Base-by-base conservation (phyloP, 1,140 invertebrate species). In the Caenorhabditis latens region DNA sequence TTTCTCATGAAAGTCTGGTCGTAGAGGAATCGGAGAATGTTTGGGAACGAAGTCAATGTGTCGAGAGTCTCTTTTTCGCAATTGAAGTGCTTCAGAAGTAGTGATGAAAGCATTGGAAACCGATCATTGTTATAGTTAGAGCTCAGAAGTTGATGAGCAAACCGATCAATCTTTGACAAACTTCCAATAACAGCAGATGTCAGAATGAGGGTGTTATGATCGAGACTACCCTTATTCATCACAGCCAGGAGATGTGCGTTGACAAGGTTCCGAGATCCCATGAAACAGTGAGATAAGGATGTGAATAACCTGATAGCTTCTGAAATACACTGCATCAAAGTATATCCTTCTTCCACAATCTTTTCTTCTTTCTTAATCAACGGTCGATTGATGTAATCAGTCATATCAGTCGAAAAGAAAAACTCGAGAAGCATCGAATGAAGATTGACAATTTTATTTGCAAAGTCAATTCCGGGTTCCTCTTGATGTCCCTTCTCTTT, bases 1-100 rank as follows among this genome's bases (percentile, higher is more conserved):
- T 88, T 89, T 84, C 14, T 89, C 61, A 53, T 87, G 86, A 91
- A 91, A 11, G 91, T 87, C 14, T 91, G 67, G 57, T 92, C 88
- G 61, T 90, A 91, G 1, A 91, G 40, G 82, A 92, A 91, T n/a
- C 86, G 48, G 16, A 90, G 86, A 57, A 90, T 75, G 53, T 86
- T 89, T 4, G 63, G 87, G 21, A 88, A 84, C 5, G 87, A 88
- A 6, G 87, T 88, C 16, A 85, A 14, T 4, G 55, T 24, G 13
- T 40, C 55, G 5, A 84, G 42, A 13, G 83, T 65, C 4, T 84
- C 83, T 8, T 58, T 58, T 19, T 84, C 83, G 43, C 58, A 63
- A 13, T 84, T 84, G 46, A 84, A 84, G 14, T 84, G 58, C 24
- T 84, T 65, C 7, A 84, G 55, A 43, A 84, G 46, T 8, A 61